Base-by-base conservation (phyloP, 2,888 invertebrate genomes). In the Stictocephala bisonia region DNA sequence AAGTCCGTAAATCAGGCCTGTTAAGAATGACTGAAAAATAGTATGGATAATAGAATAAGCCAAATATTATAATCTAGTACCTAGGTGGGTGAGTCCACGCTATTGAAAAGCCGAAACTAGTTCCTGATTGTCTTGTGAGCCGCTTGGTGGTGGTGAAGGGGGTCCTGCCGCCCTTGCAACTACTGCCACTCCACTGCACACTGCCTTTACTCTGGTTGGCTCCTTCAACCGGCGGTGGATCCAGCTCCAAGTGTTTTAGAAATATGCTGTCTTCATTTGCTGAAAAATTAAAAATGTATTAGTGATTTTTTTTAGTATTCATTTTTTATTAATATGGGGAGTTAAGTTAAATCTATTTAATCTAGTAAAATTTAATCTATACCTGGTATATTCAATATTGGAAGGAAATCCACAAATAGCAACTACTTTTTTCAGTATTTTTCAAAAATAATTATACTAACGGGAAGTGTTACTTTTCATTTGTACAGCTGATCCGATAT, bases 71-170 rank as follows among this genome's bases (percentile, higher is more conserved):
- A 13, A 50, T 13, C n/a, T 13, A 11, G 70, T 77, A 83, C 83
- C 83, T 87, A 2, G 95, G 95, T 0, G 95, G 95, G 81, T 93
- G 90, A 4, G 94, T 95, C 95, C 95, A 95, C 0, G 94, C 94
- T 68, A 95, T 91, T 3, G 94, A 94, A 84, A 95, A 95, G 15
- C 95, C 95, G 79, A 91, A 93, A 24, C 93, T 92, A n/a, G 88
- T 87, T 85, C 86, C 79, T 22, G 77, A 74, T 26, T 78, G 83
- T 75, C 85, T 81, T 51, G 82, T 79, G 71, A 85, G 86, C 84
- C 87, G 87, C 82, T 92, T 91, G 51, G 94, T 93, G 74, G 91
- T 90, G 15, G 94, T 95, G 81, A 94, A 95, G 0, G 94, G 94
- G 0, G 94, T 95, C 72, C 93, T 87, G 9, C 94, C 94, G 76